phyloP scores from a whole-genome alignment of 2,113 vertebrate species.

The Nycticebus coucang region DNA sequence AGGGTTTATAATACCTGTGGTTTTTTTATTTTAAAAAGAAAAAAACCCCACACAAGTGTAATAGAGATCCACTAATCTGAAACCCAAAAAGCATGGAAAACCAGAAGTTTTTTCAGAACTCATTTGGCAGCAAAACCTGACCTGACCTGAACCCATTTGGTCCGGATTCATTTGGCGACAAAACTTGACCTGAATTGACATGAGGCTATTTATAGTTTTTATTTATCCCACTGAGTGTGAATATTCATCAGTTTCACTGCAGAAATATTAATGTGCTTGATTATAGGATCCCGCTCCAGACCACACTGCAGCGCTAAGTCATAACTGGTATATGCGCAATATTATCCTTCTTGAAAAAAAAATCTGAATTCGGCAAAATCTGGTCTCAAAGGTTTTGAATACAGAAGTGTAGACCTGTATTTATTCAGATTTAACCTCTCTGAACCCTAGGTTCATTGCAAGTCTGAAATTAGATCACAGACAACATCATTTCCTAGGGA shows the following conservation, averaged over 20 bases:
- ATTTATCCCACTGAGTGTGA: constrained; percentile 71
- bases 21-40: constrained; percentile 18
- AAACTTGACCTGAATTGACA: constrained; percentile 69
- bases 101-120: constrained; percentile 59
- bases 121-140: constrained; percentile 70
- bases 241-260: constrained; percentile 73
- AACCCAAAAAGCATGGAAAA: constrained; percentile 61
- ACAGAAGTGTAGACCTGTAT: constrained; percentile 33
- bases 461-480: constrained; percentile 51
- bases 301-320: constrained; percentile 23
- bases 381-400: constrained; percentile 45
- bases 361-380: constrained; percentile 57
- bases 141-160: constrained; percentile 73
- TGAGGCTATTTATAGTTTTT: constrained; percentile 70
- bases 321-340: constrained; percentile 44
- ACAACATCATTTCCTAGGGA: constrained; percentile 59
- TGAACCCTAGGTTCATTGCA: constrained; percentile 28
- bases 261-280: constrained; percentile 65
- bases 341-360: constrained; percentile 52
- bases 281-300: constrained; percentile 58
- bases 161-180: constrained; percentile 53
- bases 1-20: constrained; percentile 16
- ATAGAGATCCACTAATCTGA: constrained; percentile 57
- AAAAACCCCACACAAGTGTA: neutral
- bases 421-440: constrained; percentile 64